A percentile compares a stretch with the other conserved stretches of the same genome.
These are phyloP conservation scores for Lordiphosa collinella DNA, from an alignment of 1,140 invertebrate species.

Conservation along the genomic window DNA sequence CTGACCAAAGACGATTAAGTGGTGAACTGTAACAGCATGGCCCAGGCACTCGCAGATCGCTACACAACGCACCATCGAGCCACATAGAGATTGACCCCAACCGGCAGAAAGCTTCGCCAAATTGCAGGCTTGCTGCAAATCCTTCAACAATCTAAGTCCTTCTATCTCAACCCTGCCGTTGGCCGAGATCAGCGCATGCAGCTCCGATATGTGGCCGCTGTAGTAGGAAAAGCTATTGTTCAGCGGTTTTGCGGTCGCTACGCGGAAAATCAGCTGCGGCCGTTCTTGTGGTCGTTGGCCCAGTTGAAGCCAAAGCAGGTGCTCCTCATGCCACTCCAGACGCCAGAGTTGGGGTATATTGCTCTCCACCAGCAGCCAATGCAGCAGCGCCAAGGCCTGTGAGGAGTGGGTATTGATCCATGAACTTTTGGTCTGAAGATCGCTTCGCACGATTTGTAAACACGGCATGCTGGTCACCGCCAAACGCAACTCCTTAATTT, in stretches of 20 bases:
- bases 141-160: neutral
- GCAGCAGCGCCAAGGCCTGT: neutral
- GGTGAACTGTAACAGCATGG: too few relatives aligned
- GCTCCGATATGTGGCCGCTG: constrained; percentile 10
- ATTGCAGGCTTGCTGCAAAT: constrained; percentile 5
- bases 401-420: neutral
- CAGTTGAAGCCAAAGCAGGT: constrained; percentile 7
- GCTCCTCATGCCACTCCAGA: neutral
- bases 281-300: neutral
- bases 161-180: neutral
- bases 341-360: neutral
- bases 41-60: constrained; percentile 17
- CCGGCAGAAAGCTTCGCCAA: constrained; percentile 6
- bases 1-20: too few relatives aligned
- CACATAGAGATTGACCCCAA: constrained; percentile 19
- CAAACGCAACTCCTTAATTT: constrained; percentile 3
- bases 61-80: constrained; percentile 10
- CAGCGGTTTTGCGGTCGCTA: neutral
- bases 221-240: neutral
- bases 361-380: constrained; percentile 21
- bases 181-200: constrained; percentile 1
- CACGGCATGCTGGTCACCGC: neutral
- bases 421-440: neutral
- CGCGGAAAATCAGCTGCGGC: constrained; percentile 5
- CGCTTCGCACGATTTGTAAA: neutral